A percentile compares a stretch with the other conserved stretches of the same genome.
These are phyloP conservation scores for Squalus acanthias DNA, from an alignment of 2,797 vertebrate genomes.

Conservation along the genomic window DNA sequence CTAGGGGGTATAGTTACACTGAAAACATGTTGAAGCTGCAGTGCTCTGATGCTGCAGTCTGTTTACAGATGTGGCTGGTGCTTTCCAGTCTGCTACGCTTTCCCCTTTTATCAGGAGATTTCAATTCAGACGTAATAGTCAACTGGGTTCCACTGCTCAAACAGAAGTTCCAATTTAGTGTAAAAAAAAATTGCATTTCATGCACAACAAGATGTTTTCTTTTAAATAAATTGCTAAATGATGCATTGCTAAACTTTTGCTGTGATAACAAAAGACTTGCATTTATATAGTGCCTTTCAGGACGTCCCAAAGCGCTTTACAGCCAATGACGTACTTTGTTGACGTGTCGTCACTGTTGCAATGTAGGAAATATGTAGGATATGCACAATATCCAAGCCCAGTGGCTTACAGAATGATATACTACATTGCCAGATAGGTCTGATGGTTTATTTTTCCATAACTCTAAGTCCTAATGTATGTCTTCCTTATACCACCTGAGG, in stretches of 20 bases:
- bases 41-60: background rate
- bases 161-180: background rate
- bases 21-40: background rate
- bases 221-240: background rate
- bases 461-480: background rate
- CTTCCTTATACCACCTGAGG: background rate
- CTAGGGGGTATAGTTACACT: conserved; percentile 27
- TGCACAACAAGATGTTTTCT: background rate
- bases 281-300: background rate
- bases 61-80: background rate
- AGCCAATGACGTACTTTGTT: background rate
- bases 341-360: background rate
- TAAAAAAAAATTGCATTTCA: background rate
- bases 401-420: background rate
- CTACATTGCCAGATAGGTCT: background rate
- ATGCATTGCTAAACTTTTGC: background rate
- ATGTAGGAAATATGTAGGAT: background rate
- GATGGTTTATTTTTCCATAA: background rate
- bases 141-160: background rate
- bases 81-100: background rate
- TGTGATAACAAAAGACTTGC: background rate
- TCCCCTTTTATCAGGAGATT: background rate
- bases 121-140: background rate
- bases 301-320: background rate
- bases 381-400: background rate